A percentile compares a stretch with the other conserved stretches of the same genome.
These are phyloP conservation scores for Falco concolor DNA, from an alignment of 2,797 vertebrate species.

Conservation along the genomic window DNA sequence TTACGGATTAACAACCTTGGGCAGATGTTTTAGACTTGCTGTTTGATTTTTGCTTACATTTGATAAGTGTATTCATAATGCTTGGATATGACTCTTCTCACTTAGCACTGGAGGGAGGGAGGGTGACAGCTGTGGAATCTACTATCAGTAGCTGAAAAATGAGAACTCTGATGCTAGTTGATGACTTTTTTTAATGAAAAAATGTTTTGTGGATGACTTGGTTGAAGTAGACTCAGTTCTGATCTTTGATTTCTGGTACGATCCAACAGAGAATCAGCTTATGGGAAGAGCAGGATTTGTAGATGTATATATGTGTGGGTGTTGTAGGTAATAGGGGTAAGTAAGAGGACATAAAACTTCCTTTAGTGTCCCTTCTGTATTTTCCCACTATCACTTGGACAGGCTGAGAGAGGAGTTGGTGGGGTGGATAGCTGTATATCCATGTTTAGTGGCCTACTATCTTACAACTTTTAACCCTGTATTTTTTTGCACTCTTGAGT, in stretches of 20 bases:
- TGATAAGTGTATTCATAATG: background rate
- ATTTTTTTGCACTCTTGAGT: background rate
- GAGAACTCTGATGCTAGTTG: background rate
- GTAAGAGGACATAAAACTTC: background rate
- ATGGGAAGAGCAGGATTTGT: background rate
- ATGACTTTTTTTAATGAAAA: background rate
- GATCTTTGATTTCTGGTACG: background rate
- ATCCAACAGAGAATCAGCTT: background rate
- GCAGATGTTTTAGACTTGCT: background rate
- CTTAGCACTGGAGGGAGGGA: background rate
- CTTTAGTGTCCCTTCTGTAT: background rate
- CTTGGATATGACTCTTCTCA: background rate
- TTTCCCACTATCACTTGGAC: background rate
- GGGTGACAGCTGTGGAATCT: background rate
- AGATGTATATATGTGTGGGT: rapidly evolving
- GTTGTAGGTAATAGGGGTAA: background rate
- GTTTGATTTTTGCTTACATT: background rate
- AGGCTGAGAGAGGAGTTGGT: background rate
- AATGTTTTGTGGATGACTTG: background rate
- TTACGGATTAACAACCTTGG: background rate
- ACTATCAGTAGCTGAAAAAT: background rate
- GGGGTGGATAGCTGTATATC: background rate
- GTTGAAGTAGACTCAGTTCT: background rate
- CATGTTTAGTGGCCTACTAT: background rate
- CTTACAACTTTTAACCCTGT: background rate